These are phyloP conservation scores for Podargus strigoides DNA, from an alignment of 2,797 vertebrate genomes.

Conservation along the genomic window DNA sequence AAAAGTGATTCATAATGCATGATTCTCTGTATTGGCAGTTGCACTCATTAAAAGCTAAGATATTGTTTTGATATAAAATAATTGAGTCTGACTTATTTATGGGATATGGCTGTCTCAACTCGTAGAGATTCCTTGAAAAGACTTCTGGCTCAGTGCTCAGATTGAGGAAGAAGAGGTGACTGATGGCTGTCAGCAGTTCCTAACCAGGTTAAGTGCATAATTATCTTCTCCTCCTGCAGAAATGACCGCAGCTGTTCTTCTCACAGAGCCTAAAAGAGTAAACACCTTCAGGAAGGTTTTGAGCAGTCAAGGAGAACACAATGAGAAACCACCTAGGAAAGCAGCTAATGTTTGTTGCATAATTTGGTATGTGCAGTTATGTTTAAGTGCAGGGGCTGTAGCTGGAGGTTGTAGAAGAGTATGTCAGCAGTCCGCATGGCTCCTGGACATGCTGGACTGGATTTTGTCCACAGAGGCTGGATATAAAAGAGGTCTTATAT, in stretches of 20 bases:
- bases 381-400: not conserved
- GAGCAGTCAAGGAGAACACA: not conserved
- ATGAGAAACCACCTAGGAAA: not conserved
- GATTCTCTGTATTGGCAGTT: conserved; percentile 68
- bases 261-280: not conserved
- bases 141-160: not conserved
- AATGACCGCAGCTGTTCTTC: not conserved
- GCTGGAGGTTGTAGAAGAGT: not conserved
- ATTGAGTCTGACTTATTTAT: conserved; percentile 67
- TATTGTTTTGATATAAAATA: conserved; percentile 74
- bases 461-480: not conserved
- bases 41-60: conserved; percentile 69
- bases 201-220: not conserved
- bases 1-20: conserved; percentile 65
- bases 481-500: not conserved
- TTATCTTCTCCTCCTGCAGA: not conserved
- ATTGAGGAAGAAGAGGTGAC: not conserved
- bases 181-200: not conserved
- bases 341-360: not conserved
- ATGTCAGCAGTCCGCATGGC: not conserved
- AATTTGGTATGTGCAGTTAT: not conserved
- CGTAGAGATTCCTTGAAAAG: not conserved
- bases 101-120: not conserved
- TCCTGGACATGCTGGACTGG: not conserved
- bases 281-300: not conserved